Base-by-base conservation (phyloP, 2,797 vertebrate genomes). In the Myoxocephalus aenaeus region DNA sequence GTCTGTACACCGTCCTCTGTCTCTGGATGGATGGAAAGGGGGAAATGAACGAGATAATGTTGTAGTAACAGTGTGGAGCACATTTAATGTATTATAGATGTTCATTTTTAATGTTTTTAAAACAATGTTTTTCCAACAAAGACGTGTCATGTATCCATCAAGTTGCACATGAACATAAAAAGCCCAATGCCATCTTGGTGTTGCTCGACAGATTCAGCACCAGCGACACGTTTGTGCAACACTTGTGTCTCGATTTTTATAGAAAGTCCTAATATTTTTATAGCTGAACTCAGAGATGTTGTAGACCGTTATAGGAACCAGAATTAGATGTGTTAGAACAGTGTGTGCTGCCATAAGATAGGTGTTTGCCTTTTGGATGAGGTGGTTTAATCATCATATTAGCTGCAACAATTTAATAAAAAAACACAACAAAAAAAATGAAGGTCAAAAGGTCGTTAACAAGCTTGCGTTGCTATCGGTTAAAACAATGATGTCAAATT, bases 1-100 rank as follows among this genome's bases (percentile, higher is more conserved):
- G 93, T 46, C 98, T 94, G 79, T 98, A 99, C n/a, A 99, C 98
- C 0, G 97, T 99, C 48, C 97, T 96, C 65, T 99, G 97, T 85
- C 93, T 94, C 98, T 99, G 92, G 25, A 92, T 78, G 56, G 73
- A 25, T 8, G 8, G 2, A 25, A 4, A 42, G n/a, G 44, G 36
- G 0, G 4, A 0, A 15, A 53, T 27, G 9, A 51, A 54, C 10
- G 42, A 65, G n/a, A 22, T 1, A 34, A 1, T 12, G 38, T 13
- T 48, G 51, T 17, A 4, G 11, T 2, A 13, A 22, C 3, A 42
- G 8, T 53, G 34, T 13, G 8, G 7, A 29, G 42, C 10, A 44
- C 27, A 29, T 22, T 57, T 38, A 3, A 70, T 29, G 14, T 32
- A 27, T 27, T 27, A 27, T 27, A 27, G 1, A 27, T 27, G 25